Conservation (phyloP, 2,888 invertebrate genomes). For the Acholoe squamosa region DNA sequence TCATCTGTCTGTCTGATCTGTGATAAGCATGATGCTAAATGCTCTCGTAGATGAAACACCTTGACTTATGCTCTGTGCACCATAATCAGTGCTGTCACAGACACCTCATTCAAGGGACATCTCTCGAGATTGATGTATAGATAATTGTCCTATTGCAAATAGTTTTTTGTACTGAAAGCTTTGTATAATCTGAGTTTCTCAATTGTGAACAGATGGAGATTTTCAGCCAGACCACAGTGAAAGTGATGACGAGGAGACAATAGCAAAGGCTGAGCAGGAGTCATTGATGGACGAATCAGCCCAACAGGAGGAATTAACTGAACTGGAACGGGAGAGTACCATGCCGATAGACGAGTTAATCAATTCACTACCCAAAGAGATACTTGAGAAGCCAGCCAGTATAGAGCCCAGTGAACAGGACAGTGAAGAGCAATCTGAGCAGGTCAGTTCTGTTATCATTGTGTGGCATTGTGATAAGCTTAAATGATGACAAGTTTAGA, state of each 20-base stretch:
- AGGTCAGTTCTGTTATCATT: too few species aligned
- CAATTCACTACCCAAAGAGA: constrained; percentile 89
- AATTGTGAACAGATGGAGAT: constrained; percentile 86
- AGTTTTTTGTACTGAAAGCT: too few species aligned
- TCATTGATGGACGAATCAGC: constrained; percentile 86
- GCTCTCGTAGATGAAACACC: constrained; percentile 20
- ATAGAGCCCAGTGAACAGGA: constrained; percentile 65
- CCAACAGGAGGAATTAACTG: constrained; percentile 88
- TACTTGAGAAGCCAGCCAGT: constrained; percentile 86
- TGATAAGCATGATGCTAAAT: constrained; percentile 60
- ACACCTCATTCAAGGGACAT: constrained; percentile 48
- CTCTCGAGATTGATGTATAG: too few species aligned
- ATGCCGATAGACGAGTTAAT: constrained; percentile 94
- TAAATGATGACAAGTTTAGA: too few species aligned
- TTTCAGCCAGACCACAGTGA: constrained; percentile 91
- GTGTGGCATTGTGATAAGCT: too few species aligned
- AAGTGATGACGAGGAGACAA: constrained; percentile 94
- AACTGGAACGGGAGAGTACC: constrained; percentile 93
- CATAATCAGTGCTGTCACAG: constrained; percentile 54
- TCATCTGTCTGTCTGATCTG: constrained; percentile 57
- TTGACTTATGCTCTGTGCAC: constrained; percentile 53
- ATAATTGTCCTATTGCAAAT: too few species aligned
- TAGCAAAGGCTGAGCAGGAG: constrained; percentile 88
- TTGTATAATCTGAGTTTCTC: too few species aligned
- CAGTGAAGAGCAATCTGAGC: constrained; percentile 58